Percentiles rank a stretch among this genome's conserved stretches.
Evolutionary conservation across 2,113 vertebrate species (phyloP).

Genomic region (Hypanus sabinus): DNA sequence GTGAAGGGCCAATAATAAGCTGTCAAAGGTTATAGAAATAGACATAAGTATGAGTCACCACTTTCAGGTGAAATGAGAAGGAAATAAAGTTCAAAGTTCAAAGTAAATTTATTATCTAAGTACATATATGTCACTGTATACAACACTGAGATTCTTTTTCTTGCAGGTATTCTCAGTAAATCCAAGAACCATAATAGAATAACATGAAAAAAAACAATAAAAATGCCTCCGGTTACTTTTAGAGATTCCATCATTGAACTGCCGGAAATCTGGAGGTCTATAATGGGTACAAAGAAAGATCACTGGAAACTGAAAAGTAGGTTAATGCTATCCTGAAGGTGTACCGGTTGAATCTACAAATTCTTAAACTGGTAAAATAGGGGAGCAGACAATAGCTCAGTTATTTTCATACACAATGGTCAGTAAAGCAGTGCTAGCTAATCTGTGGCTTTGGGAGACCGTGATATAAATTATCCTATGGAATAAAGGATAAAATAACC

Average conservation of each 20-base stretch:
- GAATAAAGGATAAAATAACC: constrained; percentile 12
- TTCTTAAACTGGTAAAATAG: constrained; percentile 1
- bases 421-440: neutral
- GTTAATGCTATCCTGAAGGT: constrained; percentile 27
- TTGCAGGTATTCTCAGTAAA: no score
- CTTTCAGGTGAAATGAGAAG: neutral
- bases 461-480: constrained; percentile 6
- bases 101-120: no score
- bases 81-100: neutral
- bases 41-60: neutral
- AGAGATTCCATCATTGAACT: neutral
- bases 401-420: neutral
- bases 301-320: constrained; percentile 24
- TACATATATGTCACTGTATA: no score
- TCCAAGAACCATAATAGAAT: no score
- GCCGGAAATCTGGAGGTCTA: neutral
- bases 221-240: neutral
- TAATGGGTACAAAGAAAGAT: constrained; percentile 20
- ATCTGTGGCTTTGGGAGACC: constrained; percentile 2
- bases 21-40: neutral
- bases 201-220: neutral
- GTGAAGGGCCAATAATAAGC: neutral
- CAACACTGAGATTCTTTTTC: no score
- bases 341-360: neutral
- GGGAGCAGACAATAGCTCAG: neutral